These are phyloP conservation scores for Coremacera marginata DNA, from an alignment of 2,888 invertebrate species.

Conservation along the genomic window DNA sequence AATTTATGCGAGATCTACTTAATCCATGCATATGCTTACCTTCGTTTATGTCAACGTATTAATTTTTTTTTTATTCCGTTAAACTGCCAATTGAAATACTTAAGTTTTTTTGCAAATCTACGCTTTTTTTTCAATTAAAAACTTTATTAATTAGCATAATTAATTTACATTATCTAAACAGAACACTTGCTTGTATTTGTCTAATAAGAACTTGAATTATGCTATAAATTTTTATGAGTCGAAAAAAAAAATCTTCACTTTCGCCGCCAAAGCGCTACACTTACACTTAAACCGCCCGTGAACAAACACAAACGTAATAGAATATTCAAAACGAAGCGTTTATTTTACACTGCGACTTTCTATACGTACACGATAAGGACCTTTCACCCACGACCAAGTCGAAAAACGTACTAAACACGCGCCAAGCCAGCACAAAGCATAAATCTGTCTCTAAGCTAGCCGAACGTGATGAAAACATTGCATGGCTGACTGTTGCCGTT, in stretches of 20 bases:
- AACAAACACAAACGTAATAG: not conserved
- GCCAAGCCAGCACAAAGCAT: conserved; percentile 30
- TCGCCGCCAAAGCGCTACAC: not conserved
- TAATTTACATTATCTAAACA: no score
- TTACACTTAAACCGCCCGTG: not conserved
- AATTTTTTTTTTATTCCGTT: no score
- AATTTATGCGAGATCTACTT: no score
- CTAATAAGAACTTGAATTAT: no score
- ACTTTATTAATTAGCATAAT: no score
- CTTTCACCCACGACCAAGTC: conserved; percentile 39
- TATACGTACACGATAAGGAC: not conserved
- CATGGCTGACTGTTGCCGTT: conserved; percentile 1
- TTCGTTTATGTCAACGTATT: no score
- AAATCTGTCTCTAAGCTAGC: conserved; percentile 4
- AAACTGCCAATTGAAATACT: no score
- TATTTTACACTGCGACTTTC: not conserved
- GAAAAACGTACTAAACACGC: conserved; percentile 38
- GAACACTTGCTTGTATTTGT: no score
- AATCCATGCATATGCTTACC: no score
- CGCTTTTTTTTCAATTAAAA: not conserved
- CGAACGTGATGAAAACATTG: conserved; percentile 16
- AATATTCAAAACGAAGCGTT: conserved; percentile 15
- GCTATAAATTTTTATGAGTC: no score
- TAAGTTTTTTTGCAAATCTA: not conserved
- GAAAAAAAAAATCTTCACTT: conserved; percentile 6